Base-by-base conservation (phyloP, 1,140 invertebrate species). In the Diorhabda elongata region DNA sequence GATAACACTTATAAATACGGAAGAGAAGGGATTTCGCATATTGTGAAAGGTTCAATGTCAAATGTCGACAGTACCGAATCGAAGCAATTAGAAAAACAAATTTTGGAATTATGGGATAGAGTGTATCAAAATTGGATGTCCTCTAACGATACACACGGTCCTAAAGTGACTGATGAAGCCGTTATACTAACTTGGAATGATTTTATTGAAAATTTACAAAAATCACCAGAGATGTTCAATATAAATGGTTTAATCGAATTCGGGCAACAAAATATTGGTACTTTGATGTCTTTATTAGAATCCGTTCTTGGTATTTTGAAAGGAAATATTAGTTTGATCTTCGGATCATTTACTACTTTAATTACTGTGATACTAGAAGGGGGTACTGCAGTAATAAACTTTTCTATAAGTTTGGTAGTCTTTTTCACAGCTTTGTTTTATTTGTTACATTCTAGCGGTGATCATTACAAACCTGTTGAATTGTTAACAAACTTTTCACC, bases 341-440 rank as follows among this genome's bases (percentile, higher is more conserved):
- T 97, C 5, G 90, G 91, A 45, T 88, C 95, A 2, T 78, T 97
- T 2, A 94, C 92, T 2, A 91, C 96, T 7, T 87, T 95, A 57
- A 81, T 98, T 4, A 97, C 95, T 3, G 79, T 98, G 7, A 78
- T 99, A 61, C 85, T 98, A 60, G 94, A 94, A 66, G 96, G 97
- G 47, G 95, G 96, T 69, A 92, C 96, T 26, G 94, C 96, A 7
- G 88, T 98, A 64, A 86, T 98, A 62, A 98, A 98, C 81, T 96
- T 98, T 79, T 85, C 95, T 67, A 86, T 99, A 41, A 95, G 94
- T 80, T 87, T 93, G 84, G 95, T 97, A 84, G 92, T 98, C 1
- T 99, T 99, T 83, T 89, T 98, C 75, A 98, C 97, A 2, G 95
- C 96, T 0, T 82, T 99, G 3, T 99, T 98, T 81, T 99, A 99